Evolutionary conservation across 2,797 vertebrate genomes (phyloP), one percentile per base, ranked within the genome.

Genomic region (Phalloptychus januarius): DNA sequence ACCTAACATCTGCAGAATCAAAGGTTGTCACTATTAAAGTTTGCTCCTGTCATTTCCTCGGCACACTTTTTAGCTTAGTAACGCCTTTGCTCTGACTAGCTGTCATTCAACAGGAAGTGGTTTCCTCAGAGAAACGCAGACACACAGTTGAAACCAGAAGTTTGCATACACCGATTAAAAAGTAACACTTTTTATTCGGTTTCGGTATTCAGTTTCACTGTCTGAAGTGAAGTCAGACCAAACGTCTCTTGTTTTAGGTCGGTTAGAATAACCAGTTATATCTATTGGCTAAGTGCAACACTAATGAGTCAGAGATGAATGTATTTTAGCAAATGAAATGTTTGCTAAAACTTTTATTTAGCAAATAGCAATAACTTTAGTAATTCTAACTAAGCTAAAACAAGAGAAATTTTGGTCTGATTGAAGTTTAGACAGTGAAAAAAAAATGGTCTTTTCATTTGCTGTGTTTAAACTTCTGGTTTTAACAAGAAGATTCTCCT

Each of bases 41-140:
- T 80, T 79, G 72, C 74, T 81, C 81, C 84, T 78, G 83, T 80
- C 76, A 15, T 73, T 83, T 76, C 72, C 52, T 82, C 74, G 77
- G 82, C 69, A 52, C 80, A 33, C 50, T 83, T 85, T 85, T 56
- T 67, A 50, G 58, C 81, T 82, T 82, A 80, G 83, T 82, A 80
- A 84, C 81, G 56, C 46, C 84, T 83, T 72, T 67, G 80, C 82
- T 87, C 86, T 2, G 72, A 87, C 75, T 86, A 92, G 87, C 88
- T 91, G 87, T 82, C 81, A 85, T 89, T 89, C 88, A 77, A 85
- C 78, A 82, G 33, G 44, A 69, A 61, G 79, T 80, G 71, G 72
- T 67, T 54, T 28, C 7, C n/a, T 77, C 67, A 61, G 72, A 67
- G 65, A 61, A 18, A 48, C 70, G 18, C 76, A 77, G 1, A 70